These are phyloP conservation scores for Suncus etruscus DNA, from an alignment of 2,113 vertebrate genomes.

Conservation along the genomic window DNA sequence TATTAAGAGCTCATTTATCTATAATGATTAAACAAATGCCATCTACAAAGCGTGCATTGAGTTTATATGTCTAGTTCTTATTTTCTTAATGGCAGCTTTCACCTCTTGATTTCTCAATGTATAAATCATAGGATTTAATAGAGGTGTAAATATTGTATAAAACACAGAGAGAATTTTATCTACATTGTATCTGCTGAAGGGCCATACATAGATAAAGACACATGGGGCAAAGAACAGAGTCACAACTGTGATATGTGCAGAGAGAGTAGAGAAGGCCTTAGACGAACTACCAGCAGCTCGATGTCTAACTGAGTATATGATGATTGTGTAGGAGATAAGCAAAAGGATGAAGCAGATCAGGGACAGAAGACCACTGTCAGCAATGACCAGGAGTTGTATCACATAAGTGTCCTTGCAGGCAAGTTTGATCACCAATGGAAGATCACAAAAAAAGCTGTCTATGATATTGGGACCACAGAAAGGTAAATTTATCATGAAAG, in stretches of 20 bases:
- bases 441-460: slow-evolving; percentile 75
- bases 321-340: slow-evolving; percentile 48
- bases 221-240: slow-evolving; percentile 63
- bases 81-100: slow-evolving; percentile 64
- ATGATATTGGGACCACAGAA: slow-evolving; percentile 74
- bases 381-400: slow-evolving; percentile 48
- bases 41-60: slow-evolving; percentile 24
- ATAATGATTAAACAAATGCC: not conserved
- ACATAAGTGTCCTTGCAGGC: slow-evolving; percentile 58
- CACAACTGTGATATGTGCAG: slow-evolving; percentile 60
- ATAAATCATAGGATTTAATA: slow-evolving; percentile 73
- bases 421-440: slow-evolving; percentile 65
- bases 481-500: slow-evolving; percentile 57
- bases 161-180: slow-evolving; percentile 70
- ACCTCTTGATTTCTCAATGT: slow-evolving; percentile 68
- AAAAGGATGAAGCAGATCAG: slow-evolving; percentile 63
- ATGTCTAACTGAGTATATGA: slow-evolving; percentile 44
- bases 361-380: slow-evolving; percentile 62
- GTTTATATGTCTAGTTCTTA: slow-evolving; percentile 40
- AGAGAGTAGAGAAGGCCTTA: slow-evolving; percentile 58
- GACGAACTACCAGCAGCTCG: not conserved
- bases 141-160: slow-evolving; percentile 67
- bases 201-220: slow-evolving; percentile 58
- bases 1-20: not conserved
- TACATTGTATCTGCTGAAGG: slow-evolving; percentile 36